Evolutionary conservation across 2,797 vertebrate species (phyloP), one percentile per base, ranked within the genome.

Genomic region (Botia kubotai): DNA sequence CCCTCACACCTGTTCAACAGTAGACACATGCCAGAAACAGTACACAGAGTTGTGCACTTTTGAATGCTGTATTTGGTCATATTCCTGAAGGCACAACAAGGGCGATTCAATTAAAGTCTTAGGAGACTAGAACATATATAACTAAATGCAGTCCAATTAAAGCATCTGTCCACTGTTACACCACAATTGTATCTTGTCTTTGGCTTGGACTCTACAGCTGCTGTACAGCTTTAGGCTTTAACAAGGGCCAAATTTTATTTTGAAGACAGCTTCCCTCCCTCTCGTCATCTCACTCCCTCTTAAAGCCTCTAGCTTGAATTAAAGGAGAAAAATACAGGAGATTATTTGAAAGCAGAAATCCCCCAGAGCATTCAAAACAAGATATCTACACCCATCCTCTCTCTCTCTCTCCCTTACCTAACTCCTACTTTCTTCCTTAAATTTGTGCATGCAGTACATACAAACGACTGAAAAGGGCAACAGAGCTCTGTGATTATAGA

Each of bases 181-280:
- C 74, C 72, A 82, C 76, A 29, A 36, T 39, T 75, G 73, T 73
- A 67, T 52, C 62, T 69, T 81, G 53, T 77, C 58, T 63, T 85
- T 84, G 71, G 26, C 84, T 77, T 80, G 23, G 48, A 58, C 4
- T 17, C 63, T 65, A 13, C 77, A 83, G 75, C 83, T 53, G 48
- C 55, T 83, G 79, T 82, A 76, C 75, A 78, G 71, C 73, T 72
- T 76, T 79, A 85, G 78, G 80, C 17, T 36, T 60, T 23, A 16
- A 0, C 43, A 62, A 85, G 75, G 80, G 43, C 29, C 19, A 36
- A 52, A 17, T 81, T 74, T n/a, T 21, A 60, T 26, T 52, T 36
- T 39, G 14, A 29, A 60, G 50, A 68, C 19, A 16, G 2, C 48
- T 67, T 6, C 17, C n/a, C 67, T 39, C 43, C 43, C 43, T 46